Base-by-base conservation (phyloP, 1,140 invertebrate species). In the Octopus sinensis region DNA sequence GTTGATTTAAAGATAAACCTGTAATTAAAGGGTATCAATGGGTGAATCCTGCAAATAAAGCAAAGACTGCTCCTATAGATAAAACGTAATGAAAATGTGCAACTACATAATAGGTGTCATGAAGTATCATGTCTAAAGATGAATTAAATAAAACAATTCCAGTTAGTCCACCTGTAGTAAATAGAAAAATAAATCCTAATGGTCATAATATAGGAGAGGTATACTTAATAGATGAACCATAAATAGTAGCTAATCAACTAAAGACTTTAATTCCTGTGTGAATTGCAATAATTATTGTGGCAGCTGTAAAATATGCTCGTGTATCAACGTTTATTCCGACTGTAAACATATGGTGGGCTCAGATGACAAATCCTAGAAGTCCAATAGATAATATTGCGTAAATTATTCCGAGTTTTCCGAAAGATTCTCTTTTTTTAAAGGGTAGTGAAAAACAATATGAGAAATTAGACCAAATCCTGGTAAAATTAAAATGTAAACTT, bases 31-130 rank as follows among this genome's bases (percentile, higher is more conserved):
- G 92, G 76, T 91, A 94, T 92, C 93, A 95, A 85, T 93, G 90
- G 89, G 92, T 91, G 91, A 95, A 92, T 84, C 93, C 93, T 79
- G 88, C 92, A 91, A 95, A 92, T 92, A 94, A 93, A 78, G 93
- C 92, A 92, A 95, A 95, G 87, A 95, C 92, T 12, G 94, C 93
- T 85, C 89, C 89, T 77, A 88, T 87, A 10, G 83, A 86, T 43
- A 91, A 85, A 23, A 91, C 91, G 89, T 92, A 95, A 89, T 95
- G 94, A 88, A 95, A 95, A 90, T 95, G 94, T 78, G 93, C 93
- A 79, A 95, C 94, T 76, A 94, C 94, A 92, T 94, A 95, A 90
- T 94, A 95, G 51, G 93, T 94, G 89, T 95, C 93, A 92, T 95
- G 94, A 53, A 95, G 82, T 85, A 92, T 88, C 91, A 94, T 92